phyloP scores from a whole-genome alignment of 92 coral and sea anemone species.

The Actinostola sp. region DNA sequence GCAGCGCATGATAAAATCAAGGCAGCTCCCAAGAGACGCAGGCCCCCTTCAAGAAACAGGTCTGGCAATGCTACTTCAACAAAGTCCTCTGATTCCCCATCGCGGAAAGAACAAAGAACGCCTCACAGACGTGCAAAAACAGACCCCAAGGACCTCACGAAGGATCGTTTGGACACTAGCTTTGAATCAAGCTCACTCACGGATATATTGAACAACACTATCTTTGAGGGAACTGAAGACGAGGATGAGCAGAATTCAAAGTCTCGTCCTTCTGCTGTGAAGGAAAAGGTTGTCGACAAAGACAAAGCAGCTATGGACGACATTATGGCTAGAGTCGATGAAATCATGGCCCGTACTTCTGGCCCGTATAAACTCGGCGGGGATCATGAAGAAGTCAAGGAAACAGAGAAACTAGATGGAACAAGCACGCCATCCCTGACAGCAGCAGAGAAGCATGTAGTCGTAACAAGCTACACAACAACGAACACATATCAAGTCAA shows the following conservation, averaged over 20 bases:
- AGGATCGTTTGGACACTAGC: slow-evolving; percentile 3
- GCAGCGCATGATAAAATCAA: slow-evolving; percentile 91
- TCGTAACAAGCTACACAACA: background rate
- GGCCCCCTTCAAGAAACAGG: slow-evolving; percentile 83
- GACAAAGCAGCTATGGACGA: slow-evolving; percentile 26
- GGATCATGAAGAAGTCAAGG: no score
- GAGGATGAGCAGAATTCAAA: slow-evolving; percentile 35
- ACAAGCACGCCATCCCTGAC: background rate
- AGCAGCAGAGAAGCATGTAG: no score
- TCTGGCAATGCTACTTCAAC: slow-evolving; percentile 41
- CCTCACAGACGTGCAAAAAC: slow-evolving; percentile 73
- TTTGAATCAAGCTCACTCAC: slow-evolving; percentile 16
- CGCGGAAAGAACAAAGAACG: slow-evolving; percentile 24
- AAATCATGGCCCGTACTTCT: slow-evolving; percentile 32
- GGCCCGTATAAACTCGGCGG: slow-evolving; percentile 34
- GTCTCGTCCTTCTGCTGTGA: slow-evolving; percentile 22
- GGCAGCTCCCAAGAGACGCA: slow-evolving; percentile 86
- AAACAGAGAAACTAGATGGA: slow-evolving; percentile 6
- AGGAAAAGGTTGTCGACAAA: slow-evolving; percentile 20
- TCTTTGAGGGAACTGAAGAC: slow-evolving; percentile 31
- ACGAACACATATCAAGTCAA: background rate
- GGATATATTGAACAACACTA: slow-evolving; percentile 54
- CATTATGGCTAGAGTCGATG: slow-evolving; percentile 25
- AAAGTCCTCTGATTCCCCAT: slow-evolving; percentile 20
- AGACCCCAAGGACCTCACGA: slow-evolving; percentile 55